A percentile compares a stretch with the other conserved stretches of the same genome.
These are phyloP conservation scores for Magallana nippona DNA, from an alignment of 2,888 invertebrate species.

Conservation along the genomic window DNA sequence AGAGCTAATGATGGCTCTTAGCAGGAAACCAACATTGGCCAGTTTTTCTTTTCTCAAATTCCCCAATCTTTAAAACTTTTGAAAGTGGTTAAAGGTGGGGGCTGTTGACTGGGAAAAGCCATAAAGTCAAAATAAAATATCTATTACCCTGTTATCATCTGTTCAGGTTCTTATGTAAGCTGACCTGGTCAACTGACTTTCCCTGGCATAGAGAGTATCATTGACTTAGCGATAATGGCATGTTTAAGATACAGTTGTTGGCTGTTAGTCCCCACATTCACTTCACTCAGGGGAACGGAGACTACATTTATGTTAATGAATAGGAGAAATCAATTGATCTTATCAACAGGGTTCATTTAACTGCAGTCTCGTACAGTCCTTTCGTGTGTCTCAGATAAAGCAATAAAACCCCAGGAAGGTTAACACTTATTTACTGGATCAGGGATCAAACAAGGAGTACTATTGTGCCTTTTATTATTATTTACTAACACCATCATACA, in stretches of 20 bases:
- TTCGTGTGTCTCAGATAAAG: conserved; percentile 14
- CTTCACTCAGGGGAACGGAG: conserved; percentile 9
- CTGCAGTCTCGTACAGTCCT: conserved; percentile 15
- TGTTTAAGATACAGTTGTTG: conserved; percentile 30
- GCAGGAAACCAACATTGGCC: conserved; percentile 12
- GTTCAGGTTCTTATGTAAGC: conserved; percentile 29
- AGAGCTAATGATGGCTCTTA: conserved; percentile 32
- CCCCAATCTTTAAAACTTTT: background rate
- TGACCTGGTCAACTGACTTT: conserved; percentile 26
- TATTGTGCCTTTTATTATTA: conserved; percentile 19
- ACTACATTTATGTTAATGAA: conserved; percentile 29
- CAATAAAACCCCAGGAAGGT: conserved; percentile 26
- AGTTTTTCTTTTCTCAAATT: background rate
- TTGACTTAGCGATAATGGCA: conserved; percentile 15
- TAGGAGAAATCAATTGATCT: conserved; percentile 28
- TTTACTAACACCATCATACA: conserved; percentile 28
- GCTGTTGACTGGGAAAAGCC: conserved; percentile 24
- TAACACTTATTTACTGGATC: conserved; percentile 7
- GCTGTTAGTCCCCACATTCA: conserved; percentile 22
- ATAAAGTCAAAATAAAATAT: conserved; percentile 32
- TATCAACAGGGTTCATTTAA: conserved; percentile 8
- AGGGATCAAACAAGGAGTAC: conserved; percentile 26
- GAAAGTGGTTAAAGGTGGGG: background rate
- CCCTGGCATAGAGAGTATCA: conserved; percentile 11
- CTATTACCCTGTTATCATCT: conserved; percentile 31